Conservation (phyloP, 2,797 vertebrate genomes). For the Sylvia borin region DNA sequence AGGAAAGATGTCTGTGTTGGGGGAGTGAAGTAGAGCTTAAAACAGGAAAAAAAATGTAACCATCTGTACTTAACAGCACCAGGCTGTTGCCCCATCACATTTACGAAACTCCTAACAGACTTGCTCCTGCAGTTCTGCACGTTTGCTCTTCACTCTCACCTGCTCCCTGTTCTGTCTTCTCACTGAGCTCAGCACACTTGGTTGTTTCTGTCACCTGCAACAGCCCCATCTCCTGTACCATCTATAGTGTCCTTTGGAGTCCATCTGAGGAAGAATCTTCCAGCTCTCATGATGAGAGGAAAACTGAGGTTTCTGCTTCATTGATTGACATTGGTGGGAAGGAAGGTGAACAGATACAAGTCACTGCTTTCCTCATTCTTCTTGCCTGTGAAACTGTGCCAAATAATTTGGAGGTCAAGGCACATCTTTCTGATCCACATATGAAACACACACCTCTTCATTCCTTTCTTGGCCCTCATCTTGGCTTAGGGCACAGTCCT, state of each 20-base stretch:
- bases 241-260: background rate
- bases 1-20: background rate
- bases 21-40: background rate
- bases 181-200: background rate
- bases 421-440: background rate
- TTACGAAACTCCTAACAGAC: background rate
- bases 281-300: background rate
- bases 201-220: background rate
- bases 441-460: background rate
- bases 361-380: background rate
- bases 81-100: background rate
- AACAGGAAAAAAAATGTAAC: conserved; percentile 1
- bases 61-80: background rate
- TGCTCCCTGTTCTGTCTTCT: background rate
- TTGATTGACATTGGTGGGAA: background rate
- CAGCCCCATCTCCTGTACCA: background rate
- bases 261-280: background rate
- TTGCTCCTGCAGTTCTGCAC: background rate
- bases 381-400: background rate
- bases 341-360: background rate
- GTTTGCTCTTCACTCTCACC: background rate
- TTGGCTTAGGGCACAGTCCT: background rate
- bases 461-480: background rate
- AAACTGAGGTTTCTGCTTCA: background rate
- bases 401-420: background rate